Evolutionary conservation across 1,140 invertebrate genomes (phyloP).

Genomic region (Drosophila bifasciata): DNA sequence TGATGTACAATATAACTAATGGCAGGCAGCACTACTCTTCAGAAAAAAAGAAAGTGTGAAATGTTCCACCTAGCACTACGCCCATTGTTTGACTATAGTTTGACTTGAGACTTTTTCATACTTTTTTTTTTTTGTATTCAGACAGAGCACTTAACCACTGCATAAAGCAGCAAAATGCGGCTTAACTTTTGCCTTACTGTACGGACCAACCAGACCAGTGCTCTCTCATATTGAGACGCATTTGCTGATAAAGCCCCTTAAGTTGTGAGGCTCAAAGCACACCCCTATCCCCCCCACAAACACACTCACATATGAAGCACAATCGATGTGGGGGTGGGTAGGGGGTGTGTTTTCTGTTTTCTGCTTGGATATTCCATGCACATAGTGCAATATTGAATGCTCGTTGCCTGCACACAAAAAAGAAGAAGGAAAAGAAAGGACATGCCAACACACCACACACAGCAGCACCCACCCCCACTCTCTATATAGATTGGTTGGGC

Average conservation of each 20-base stretch:
- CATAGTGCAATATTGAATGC: constrained; percentile 70
- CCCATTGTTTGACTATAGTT: not conserved
- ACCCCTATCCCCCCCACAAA: not conserved
- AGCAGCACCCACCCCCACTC: constrained; percentile 14
- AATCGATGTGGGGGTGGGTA: constrained; percentile 41
- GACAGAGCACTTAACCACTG: not conserved
- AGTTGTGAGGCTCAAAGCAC: constrained; percentile 16
- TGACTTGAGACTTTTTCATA: not conserved
- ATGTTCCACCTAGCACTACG: not conserved
- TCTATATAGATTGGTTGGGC: not conserved
- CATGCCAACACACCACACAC: constrained; percentile 1
- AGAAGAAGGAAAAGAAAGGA: constrained; percentile 9
- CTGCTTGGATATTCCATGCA: constrained; percentile 36
- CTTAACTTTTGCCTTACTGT: constrained; percentile 4
- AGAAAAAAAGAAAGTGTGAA: not conserved
- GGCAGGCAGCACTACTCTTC: too few relatives aligned
- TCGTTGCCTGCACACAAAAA: constrained; percentile 34
- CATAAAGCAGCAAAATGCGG: not conserved
- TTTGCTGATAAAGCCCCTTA: constrained; percentile 13
- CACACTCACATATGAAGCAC: not conserved
- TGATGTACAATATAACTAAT: too few relatives aligned
- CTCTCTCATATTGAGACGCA: constrained; percentile 1
- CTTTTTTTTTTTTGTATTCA: too few relatives aligned
- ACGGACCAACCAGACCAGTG: too few relatives aligned
- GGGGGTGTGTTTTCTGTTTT: not conserved